Evolutionary conservation across 1,140 invertebrate species (phyloP), one percentile per base, ranked within the genome.

Genomic region (Acromyrmex charruanus): DNA sequence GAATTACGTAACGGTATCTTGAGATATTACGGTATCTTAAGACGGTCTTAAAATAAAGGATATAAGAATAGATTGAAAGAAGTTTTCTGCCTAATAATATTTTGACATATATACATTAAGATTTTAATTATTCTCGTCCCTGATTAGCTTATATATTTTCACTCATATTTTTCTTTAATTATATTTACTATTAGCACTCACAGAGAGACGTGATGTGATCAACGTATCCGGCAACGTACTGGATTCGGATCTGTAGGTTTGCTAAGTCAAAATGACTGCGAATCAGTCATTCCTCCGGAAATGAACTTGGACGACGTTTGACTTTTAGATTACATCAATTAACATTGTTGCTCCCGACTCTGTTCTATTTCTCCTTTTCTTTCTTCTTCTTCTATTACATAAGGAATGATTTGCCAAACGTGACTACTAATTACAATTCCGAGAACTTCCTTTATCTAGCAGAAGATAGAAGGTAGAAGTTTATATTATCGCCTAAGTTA

Each of bases 241-340:
- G n/a, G 5, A 9, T 3, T 68, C 1, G 10, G 12, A 6, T 39
- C 9, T 3, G 9, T 66, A 14, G 28, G 16, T 68, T 39, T 39
- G 65, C 35, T 5, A 39, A 39, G 35, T 44, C n/a, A 3, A 44
- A 66, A 21, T 44, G 10, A 68, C n/a, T 68, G 14, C 65, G n/a
- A 7, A 44, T 68, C 65, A 14, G 4, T 68, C 65, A 68, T 68
- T n/a, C n/a, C 65, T 68, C 35, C 65, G 35, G n/a, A 35, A 21
- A 68, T 5, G 4, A 39, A 39, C 31, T 55, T 35, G 5, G 31
- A 25, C 35, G 49, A 28, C 71, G 87, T 84, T 88, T 87, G 71
- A 77, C 85, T 88, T 87, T 88, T 77, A 74, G 10, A n/a, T 66
- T 39, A 35, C 44, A 31, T 39, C 49, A 59, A 51, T 59, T 49